Conservation (phyloP, 1,140 invertebrate species). For the Rhagoletis pomonella region DNA sequence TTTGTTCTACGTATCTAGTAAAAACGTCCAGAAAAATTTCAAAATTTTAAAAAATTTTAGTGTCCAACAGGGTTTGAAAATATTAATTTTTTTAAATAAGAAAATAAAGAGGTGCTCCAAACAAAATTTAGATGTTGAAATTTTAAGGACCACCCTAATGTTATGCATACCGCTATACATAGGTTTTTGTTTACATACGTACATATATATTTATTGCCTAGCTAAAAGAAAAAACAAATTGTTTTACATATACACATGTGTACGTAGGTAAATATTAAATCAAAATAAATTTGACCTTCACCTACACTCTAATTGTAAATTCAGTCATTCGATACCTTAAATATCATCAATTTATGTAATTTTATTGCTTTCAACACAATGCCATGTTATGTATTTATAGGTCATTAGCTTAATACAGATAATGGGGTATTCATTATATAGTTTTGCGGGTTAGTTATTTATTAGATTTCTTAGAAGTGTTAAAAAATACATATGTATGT, state of each 20-base stretch:
- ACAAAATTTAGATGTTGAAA: too few relatives aligned
- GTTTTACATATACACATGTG: background rate
- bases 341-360: background rate
- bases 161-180: too few relatives aligned
- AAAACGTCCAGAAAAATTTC: too few relatives aligned
- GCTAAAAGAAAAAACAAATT: too few relatives aligned
- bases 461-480: background rate
- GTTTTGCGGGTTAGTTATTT: background rate
- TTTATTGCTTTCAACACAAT: background rate
- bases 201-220: background rate
- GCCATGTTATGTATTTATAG: background rate
- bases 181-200: background rate
- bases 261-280: background rate
- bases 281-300: slow-evolving; percentile 28
- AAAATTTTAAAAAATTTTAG: too few relatives aligned
- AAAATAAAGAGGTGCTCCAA: too few relatives aligned
- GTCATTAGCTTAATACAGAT: background rate
- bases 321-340: background rate
- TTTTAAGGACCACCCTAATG: too few relatives aligned
- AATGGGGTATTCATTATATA: background rate
- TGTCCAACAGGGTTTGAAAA: too few relatives aligned
- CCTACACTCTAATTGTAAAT: background rate
- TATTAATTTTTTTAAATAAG: too few relatives aligned
- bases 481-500: too few relatives aligned
- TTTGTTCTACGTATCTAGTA: too few relatives aligned